phyloP scores from a whole-genome alignment of 2,888 invertebrate genomes.

The Pediacus dermestoides region DNA sequence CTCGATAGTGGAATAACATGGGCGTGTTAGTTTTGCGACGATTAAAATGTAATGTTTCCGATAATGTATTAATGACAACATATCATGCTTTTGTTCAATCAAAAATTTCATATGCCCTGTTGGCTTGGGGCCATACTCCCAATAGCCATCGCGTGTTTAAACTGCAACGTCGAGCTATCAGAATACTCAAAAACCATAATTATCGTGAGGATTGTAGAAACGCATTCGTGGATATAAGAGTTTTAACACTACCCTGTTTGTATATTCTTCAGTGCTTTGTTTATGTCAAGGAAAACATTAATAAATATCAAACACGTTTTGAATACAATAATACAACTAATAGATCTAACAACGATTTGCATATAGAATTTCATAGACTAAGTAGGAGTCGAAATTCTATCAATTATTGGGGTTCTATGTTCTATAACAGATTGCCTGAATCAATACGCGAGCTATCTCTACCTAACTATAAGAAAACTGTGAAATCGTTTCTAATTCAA shows the following conservation, averaged over 20 bases:
- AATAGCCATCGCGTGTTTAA: background rate
- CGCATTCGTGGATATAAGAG: background rate
- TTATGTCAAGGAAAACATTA: slow-evolving; percentile 1
- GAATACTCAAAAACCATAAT: background rate
- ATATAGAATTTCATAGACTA: slow-evolving; percentile 1
- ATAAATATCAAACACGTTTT: background rate
- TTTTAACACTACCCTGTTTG: background rate
- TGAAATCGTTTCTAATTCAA: background rate
- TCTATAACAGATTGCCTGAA: background rate
- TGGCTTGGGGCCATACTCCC: slow-evolving; percentile 1
- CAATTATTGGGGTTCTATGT: slow-evolving; percentile 1
- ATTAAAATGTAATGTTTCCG: background rate
- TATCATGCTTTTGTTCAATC: background rate
- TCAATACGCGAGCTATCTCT: background rate
- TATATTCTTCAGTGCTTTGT: slow-evolving; percentile 1
- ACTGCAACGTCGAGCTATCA: background rate
- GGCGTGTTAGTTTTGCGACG: background rate
- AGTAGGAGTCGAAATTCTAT: background rate
- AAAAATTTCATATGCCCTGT: slow-evolving; percentile 1
- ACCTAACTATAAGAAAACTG: background rate
- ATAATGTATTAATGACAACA: background rate
- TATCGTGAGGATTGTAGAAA: slow-evolving; percentile 1
- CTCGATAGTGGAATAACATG: background rate
- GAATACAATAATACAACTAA: background rate
- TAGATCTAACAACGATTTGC: background rate